Base-by-base conservation (phyloP, 2,888 invertebrate genomes). In the Drosophila mayaguana region DNA sequence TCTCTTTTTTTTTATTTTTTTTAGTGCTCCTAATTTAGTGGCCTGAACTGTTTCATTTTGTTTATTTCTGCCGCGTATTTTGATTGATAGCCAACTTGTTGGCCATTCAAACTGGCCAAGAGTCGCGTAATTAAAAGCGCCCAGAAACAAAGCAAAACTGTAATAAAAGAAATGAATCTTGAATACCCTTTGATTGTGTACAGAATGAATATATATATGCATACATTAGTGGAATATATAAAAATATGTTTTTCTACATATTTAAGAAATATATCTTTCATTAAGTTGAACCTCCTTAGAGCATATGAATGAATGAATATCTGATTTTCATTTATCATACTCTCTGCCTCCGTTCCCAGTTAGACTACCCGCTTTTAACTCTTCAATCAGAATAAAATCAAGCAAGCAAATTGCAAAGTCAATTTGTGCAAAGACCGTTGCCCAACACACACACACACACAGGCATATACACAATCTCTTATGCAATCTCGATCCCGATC, bases 331-430 rank as follows among this genome's bases (percentile, higher is more conserved):
- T 36, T 51, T 20, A 34, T 34, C 0, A 4, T 22, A 2, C 6
- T 22, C 9, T 28, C 32, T 7, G 28, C 8, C 48, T 28, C 28
- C 28, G 12, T 62, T 53, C 25, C 69, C 64, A 62, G 43, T 8
- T 11, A 14, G 28, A n/a, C 38, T 16, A 51, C 66, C 25, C 63
- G 46, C 38, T 34, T n/a, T 46, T 18, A 7, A 14, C 28, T 50
- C 48, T 18, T 12, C 53, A 34, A 55, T 62, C 22, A 71, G 77
- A 77, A 72, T 56, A 64, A 34, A 83, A 64, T 81, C 61, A 64
- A 70, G 72, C 84, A 89, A 84, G 74, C 87, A 89, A 84, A 89
- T 84, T 89, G 88, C 87, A 70, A 83, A 83, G 75, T 80, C 88
- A 78, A 86, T 83, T 86, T 86, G 67, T 75, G 81, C 66, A 64